phyloP scores from a whole-genome alignment of 2,888 invertebrate genomes.

The Electrophaes corylata region DNA sequence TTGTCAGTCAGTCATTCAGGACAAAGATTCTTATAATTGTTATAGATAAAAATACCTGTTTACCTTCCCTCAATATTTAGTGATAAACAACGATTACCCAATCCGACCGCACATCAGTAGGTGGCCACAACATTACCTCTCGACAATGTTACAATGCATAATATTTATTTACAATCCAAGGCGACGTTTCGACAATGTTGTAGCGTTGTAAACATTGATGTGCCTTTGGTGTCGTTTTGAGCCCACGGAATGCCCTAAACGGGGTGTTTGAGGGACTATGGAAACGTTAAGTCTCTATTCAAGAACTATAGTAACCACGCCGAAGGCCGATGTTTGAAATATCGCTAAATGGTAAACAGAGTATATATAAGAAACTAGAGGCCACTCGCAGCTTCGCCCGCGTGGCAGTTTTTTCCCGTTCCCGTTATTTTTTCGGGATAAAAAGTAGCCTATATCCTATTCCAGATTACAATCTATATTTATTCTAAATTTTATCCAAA shows the following conservation, averaged over 20 bases:
- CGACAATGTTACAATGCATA: conserved; percentile 26
- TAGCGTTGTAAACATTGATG: conserved; percentile 17
- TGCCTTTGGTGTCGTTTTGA: neutral
- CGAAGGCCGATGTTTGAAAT: too few relatives aligned
- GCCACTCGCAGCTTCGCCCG: too few relatives aligned
- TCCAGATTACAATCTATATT: too few relatives aligned
- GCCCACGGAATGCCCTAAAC: conserved; percentile 1
- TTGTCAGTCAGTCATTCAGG: too few relatives aligned
- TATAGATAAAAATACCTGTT: neutral
- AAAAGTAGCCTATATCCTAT: too few relatives aligned
- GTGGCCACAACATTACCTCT: conserved; percentile 13
- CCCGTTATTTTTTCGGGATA: too few relatives aligned
- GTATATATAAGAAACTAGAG: too few relatives aligned
- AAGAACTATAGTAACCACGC: neutral
- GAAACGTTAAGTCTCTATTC: neutral
- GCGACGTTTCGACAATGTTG: conserved; percentile 23
- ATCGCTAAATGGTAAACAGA: too few relatives aligned
- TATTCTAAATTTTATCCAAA: too few relatives aligned
- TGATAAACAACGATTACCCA: conserved; percentile 3
- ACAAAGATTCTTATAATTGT: too few relatives aligned
- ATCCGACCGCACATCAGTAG: conserved; percentile 11
- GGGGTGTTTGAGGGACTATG: neutral
- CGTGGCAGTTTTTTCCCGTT: too few relatives aligned
- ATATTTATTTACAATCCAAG: conserved; percentile 25
- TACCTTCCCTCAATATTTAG: neutral